Conservation (phyloP, 2,888 invertebrate species). For the Blastobasis lacticolella region DNA sequence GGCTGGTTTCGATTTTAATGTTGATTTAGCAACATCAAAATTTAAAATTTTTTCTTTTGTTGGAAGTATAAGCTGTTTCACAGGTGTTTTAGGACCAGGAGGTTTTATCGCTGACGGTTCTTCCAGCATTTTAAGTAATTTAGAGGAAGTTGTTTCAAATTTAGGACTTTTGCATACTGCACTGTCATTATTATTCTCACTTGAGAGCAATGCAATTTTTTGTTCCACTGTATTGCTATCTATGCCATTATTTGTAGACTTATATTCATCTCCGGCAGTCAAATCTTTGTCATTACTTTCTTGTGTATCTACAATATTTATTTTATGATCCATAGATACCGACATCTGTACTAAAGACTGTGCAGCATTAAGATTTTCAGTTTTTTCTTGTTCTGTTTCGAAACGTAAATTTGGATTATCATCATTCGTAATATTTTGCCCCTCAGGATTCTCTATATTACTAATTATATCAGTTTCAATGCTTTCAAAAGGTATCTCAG, state of each 20-base stretch:
- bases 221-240: conserved; percentile 31
- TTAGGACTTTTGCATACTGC: conserved; percentile 31
- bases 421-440: conserved; percentile 15
- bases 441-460: background rate
- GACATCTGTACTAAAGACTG: conserved; percentile 70
- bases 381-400: conserved; percentile 63
- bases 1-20: conserved; percentile 43
- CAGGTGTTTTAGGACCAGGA: conserved; percentile 21
- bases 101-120: conserved; percentile 54
- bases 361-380: conserved; percentile 65
- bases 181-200: conserved; percentile 35
- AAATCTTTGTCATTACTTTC: conserved; percentile 23
- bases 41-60: conserved; percentile 65
- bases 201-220: conserved; percentile 34
- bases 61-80: conserved; percentile 44
- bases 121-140: conserved; percentile 73
- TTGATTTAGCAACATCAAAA: conserved; percentile 54
- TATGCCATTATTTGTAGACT: conserved; percentile 27
- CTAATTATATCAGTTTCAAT: conserved; percentile 1
- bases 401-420: conserved; percentile 40
- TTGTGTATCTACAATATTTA: conserved; percentile 25
- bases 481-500: background rate
- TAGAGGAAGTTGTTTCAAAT: conserved; percentile 63
- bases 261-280: too few species aligned
- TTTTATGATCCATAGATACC: conserved; percentile 54